Percentiles rank a stretch among this genome's conserved stretches.
These are phyloP conservation scores for Listrodromus nycthemerus DNA, from an alignment of 2,888 invertebrate species.

Conservation along the genomic window DNA sequence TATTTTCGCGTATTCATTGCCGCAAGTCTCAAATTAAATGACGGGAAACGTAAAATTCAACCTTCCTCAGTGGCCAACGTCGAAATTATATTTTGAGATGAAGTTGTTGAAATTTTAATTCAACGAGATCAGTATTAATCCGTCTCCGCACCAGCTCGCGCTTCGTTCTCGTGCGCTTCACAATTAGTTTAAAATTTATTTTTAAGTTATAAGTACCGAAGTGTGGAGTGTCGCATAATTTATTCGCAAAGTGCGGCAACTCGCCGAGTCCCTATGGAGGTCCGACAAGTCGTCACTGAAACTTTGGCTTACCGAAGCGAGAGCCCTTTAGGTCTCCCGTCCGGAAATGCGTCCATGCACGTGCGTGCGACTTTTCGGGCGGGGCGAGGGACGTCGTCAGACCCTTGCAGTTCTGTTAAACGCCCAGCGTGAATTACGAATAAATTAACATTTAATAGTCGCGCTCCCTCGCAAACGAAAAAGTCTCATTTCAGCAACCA, in stretches of 20 bases:
- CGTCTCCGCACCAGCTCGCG: too few species aligned
- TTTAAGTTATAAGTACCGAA: too few species aligned
- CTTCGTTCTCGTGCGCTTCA: too few species aligned
- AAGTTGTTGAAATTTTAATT: neutral
- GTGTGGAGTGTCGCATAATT: too few species aligned
- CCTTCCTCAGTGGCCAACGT: neutral
- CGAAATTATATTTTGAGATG: neutral
- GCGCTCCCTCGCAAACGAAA: slow-evolving; percentile 43
- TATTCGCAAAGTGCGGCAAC: neutral
- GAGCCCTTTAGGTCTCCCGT: neutral
- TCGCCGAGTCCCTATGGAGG: neutral
- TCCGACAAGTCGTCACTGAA: neutral
- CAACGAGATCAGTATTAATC: too few species aligned
- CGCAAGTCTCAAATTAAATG: neutral
- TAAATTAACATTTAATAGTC: slow-evolving; percentile 74
- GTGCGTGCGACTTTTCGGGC: slow-evolving; percentile 18
- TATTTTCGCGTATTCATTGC: neutral
- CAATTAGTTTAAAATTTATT: too few species aligned
- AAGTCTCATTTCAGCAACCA: slow-evolving; percentile 24
- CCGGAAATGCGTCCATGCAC: neutral
- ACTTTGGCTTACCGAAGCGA: neutral
- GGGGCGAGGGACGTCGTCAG: slow-evolving; percentile 34
- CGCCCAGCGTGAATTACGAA: slow-evolving; percentile 69
- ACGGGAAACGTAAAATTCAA: neutral
- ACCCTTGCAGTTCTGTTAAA: slow-evolving; percentile 65